phyloP scores from a whole-genome alignment of 2,888 invertebrate species.

The Eupithecia inturbata region DNA sequence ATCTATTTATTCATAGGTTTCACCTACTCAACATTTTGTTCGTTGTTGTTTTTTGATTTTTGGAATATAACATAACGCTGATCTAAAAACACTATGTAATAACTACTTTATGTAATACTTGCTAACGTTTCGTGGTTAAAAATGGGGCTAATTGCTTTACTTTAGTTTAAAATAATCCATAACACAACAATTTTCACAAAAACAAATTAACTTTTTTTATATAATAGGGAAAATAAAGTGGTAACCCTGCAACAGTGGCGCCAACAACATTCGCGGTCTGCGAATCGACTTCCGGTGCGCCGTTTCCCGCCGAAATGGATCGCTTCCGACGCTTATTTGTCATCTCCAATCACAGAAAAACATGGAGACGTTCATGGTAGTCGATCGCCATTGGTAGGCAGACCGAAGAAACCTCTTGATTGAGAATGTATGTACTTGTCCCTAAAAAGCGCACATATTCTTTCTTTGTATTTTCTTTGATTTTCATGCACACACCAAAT shows the following conservation, averaged over 20 bases:
- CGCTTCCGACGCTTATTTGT: conserved; percentile 82
- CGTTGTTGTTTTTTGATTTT: neutral
- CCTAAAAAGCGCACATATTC: no score
- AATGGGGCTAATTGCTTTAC: no score
- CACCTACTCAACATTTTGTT: neutral
- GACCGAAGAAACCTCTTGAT: no score
- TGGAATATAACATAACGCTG: neutral
- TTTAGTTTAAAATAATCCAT: neutral
- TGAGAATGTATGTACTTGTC: no score
- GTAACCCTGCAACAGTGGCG: conserved; percentile 66
- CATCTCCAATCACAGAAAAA: conserved; percentile 68
- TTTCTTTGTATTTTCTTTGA: no score
- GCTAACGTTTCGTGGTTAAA: neutral
- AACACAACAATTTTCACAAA: neutral
- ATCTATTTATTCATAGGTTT: neutral
- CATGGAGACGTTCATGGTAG: conserved; percentile 48
- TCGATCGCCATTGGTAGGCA: neutral
- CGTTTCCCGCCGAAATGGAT: conserved; percentile 84
- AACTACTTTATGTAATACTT: no score
- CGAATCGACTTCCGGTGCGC: conserved; percentile 80
- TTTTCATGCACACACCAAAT: no score
- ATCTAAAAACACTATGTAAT: neutral
- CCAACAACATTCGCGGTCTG: conserved; percentile 79
- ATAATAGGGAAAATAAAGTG: conserved; percentile 44
- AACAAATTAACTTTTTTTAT: conserved; percentile 7